Evolutionary conservation across 2,113 vertebrate species (phyloP).

Genomic region (Emydura subglobosa): DNA sequence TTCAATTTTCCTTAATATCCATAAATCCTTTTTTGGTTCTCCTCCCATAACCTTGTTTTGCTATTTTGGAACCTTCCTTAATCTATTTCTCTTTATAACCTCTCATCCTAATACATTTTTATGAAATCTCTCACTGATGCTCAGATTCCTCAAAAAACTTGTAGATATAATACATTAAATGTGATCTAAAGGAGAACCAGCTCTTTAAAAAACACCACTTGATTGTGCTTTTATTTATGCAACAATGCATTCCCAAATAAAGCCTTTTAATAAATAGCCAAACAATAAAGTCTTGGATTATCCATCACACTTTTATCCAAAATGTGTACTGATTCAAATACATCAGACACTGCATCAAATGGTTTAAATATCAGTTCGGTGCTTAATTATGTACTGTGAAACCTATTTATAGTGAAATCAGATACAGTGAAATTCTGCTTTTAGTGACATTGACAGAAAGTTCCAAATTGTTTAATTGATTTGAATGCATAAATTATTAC

Average conservation of each 20-base stretch:
- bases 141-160: not conserved
- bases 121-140: not conserved
- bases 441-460: not conserved
- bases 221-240: not conserved
- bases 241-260: not conserved
- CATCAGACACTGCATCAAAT: not conserved
- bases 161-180: not conserved
- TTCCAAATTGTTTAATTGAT: not conserved
- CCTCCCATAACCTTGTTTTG: not conserved
- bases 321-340: not conserved
- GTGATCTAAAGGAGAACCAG: not conserved
- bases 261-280: not conserved
- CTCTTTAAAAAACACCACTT: not conserved
- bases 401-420: not conserved
- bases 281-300: not conserved
- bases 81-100: not conserved
- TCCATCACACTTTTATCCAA: not conserved
- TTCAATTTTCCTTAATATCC: conserved; percentile 1
- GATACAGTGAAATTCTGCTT: not conserved
- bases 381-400: not conserved
- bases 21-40: not conserved
- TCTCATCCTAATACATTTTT: not conserved
- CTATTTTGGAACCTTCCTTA: not conserved
- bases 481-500: not conserved
- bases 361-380: not conserved